A percentile compares a stretch with the other conserved stretches of the same genome.
These are phyloP conservation scores for Pristionchus maxplancki DNA, from an alignment of 2,888 invertebrate species.

Conservation along the genomic window DNA sequence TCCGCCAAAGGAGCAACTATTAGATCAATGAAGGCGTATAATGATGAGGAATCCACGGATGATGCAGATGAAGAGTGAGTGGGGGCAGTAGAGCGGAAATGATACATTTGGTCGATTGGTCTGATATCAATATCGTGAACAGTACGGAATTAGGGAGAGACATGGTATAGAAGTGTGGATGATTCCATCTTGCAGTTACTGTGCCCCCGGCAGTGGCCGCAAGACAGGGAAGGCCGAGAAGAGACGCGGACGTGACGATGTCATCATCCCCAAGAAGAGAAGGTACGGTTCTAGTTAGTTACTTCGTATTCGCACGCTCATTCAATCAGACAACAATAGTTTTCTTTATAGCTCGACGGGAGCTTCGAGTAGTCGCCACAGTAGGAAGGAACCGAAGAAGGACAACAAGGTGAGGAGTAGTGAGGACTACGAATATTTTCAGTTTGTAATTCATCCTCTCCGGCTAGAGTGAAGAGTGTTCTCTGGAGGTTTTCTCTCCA, in stretches of 20 bases:
- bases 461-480: too few species aligned
- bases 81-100: slow-evolving; percentile 45
- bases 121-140: not conserved
- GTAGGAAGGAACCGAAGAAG: not conserved
- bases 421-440: too few species aligned
- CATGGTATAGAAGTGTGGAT: too few species aligned
- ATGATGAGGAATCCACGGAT: not conserved
- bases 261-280: slow-evolving; percentile 61
- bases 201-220: not conserved
- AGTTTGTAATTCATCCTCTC: too few species aligned
- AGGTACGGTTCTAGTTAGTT: slow-evolving; percentile 51
- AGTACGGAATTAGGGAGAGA: too few species aligned
- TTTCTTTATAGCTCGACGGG: not conserved
- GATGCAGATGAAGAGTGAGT: slow-evolving; percentile 25
- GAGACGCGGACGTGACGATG: slow-evolving; percentile 55
- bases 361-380: slow-evolving; percentile 15
- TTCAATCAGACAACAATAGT: not conserved
- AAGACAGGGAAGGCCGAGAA: slow-evolving; percentile 56
- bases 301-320: not conserved
- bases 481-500: too few species aligned
- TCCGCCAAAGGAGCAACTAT: not conserved
- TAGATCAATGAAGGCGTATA: not conserved
- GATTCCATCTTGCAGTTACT: not conserved
- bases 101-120: too few species aligned
- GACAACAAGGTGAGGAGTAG: not conserved